These are phyloP conservation scores for Anthopleura sola DNA, from an alignment of 64 coral and sea anemone genomes.

Conservation along the genomic window DNA sequence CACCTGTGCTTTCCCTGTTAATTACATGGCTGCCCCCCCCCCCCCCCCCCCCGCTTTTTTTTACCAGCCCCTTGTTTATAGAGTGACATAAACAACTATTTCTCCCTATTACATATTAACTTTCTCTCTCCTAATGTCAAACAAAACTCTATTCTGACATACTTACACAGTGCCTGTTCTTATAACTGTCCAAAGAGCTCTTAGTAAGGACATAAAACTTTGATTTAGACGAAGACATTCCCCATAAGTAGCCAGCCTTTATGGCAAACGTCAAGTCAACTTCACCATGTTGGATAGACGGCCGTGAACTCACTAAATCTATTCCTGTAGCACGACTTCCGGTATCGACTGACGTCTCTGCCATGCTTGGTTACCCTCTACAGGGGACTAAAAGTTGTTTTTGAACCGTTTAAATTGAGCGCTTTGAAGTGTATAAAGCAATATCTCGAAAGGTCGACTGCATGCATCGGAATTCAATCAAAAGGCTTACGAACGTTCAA, in stretches of 20 bases:
- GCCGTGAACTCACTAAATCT: neutral
- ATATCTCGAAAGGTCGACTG: neutral
- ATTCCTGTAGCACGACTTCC: neutral
- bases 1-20: too few relatives aligned
- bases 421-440: neutral
- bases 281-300: neutral
- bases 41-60: too few relatives aligned
- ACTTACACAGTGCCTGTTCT: slow-evolving; percentile 78
- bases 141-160: neutral
- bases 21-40: too few relatives aligned
- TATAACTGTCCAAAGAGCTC: slow-evolving; percentile 76
- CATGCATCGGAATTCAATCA: neutral
- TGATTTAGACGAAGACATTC: slow-evolving; percentile 45
- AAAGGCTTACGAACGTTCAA: neutral
- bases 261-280: slow-evolving; percentile 16
- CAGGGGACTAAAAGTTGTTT: neutral
- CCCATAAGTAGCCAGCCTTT: slow-evolving; percentile 73
- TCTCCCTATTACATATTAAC: too few relatives aligned
- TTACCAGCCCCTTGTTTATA: too few relatives aligned
- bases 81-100: too few relatives aligned
- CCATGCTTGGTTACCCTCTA: neutral
- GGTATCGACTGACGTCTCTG: neutral
- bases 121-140: neutral
- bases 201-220: slow-evolving; percentile 77
- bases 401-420: too few relatives aligned